These are phyloP conservation scores for Furcifer pardalis DNA, from an alignment of 2,797 vertebrate genomes.

Conservation along the genomic window DNA sequence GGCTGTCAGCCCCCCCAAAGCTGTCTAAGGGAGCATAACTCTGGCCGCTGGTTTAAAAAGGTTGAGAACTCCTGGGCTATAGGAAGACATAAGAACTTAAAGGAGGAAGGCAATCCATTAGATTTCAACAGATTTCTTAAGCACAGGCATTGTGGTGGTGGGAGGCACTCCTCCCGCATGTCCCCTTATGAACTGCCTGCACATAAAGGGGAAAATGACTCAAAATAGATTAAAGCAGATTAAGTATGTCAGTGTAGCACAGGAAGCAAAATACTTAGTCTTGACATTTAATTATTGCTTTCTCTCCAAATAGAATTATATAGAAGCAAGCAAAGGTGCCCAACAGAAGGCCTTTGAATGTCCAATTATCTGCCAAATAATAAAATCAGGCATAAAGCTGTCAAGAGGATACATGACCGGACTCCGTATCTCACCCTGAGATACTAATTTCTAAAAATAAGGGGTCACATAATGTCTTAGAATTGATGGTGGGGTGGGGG, in stretches of 20 bases:
- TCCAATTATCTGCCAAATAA: background rate
- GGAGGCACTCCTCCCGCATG: no score
- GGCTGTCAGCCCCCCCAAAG: no score
- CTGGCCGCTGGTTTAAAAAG: no score
- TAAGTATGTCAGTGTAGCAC: background rate
- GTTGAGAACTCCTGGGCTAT: no score
- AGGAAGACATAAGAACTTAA: background rate
- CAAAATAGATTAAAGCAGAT: conserved; percentile 24
- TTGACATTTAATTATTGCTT: background rate
- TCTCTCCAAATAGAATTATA: background rate
- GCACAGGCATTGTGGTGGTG: no score
- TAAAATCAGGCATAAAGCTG: background rate
- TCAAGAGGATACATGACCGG: background rate
- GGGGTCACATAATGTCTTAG: background rate
- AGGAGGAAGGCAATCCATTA: no score
- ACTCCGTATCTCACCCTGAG: background rate
- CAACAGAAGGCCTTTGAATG: background rate
- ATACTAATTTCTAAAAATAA: background rate
- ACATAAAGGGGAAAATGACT: background rate
- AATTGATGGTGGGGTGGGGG: no score
- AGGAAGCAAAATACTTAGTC: background rate
- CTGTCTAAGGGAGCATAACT: no score
- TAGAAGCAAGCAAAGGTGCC: background rate
- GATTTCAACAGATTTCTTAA: no score
- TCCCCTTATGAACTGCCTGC: no score